Percentiles rank a stretch among this genome's conserved stretches.
These are phyloP conservation scores for Phoxinus phoxinus DNA, from an alignment of 2,113 vertebrate species.

Conservation along the genomic window DNA sequence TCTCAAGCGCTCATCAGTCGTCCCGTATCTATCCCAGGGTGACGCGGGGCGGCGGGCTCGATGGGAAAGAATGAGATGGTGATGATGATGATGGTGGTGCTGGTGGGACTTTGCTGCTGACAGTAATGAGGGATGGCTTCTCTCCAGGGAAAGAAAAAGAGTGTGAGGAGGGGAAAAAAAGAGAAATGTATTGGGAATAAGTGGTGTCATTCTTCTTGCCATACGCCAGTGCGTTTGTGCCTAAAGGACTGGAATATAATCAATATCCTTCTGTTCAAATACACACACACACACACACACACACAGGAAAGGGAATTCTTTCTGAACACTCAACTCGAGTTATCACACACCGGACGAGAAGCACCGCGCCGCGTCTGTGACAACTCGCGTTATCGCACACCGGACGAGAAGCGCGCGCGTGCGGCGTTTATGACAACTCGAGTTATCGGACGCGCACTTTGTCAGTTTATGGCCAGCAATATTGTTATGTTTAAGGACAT, in stretches of 20 bases:
- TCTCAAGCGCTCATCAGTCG: neutral
- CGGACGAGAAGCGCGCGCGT: too few species aligned
- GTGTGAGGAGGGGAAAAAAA: neutral
- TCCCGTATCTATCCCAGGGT: neutral
- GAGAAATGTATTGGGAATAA: constrained; percentile 38
- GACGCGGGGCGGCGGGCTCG: neutral
- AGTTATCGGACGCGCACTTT: too few species aligned
- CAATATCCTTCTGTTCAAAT: constrained; percentile 34
- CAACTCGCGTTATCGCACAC: too few species aligned
- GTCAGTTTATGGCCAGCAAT: too few species aligned
- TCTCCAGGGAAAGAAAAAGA: constrained; percentile 30
- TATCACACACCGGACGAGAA: too few species aligned
- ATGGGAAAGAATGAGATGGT: neutral
- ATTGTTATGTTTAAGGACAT: too few species aligned
- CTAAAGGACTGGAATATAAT: constrained; percentile 40
- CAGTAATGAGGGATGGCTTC: constrained; percentile 52
- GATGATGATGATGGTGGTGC: constrained; percentile 17
- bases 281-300: constrained; percentile 30
- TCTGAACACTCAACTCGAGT: too few species aligned
- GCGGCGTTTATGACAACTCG: too few species aligned
- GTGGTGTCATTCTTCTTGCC: constrained; percentile 38
- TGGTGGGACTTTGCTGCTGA: constrained; percentile 33
- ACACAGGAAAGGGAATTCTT: neutral
- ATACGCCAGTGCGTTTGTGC: constrained; percentile 31
- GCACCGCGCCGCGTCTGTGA: too few species aligned